Conservation (phyloP, 1,140 invertebrate genomes). For the Mizuhopecten yessoensis region DNA sequence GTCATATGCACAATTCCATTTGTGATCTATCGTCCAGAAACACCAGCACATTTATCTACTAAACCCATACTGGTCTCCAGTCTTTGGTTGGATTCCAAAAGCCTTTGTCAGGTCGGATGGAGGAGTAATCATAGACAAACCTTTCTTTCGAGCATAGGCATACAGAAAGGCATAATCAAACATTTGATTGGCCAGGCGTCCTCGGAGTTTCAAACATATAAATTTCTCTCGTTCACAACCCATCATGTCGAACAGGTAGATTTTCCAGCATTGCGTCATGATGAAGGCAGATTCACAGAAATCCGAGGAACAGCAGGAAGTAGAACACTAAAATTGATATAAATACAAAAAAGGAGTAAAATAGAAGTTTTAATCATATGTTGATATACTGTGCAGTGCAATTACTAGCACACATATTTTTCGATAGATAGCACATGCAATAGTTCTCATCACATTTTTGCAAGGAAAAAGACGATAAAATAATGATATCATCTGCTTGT, state of each 20-base stretch:
- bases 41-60: conserved; percentile 33
- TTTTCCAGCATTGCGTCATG: neutral
- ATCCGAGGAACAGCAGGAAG: neutral
- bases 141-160: conserved; percentile 43
- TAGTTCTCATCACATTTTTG: no score
- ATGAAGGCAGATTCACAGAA: neutral
- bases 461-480: no score
- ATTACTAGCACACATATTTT: no score
- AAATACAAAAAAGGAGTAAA: neutral
- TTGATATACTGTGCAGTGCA: no score
- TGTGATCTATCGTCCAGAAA: conserved; percentile 11
- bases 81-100: conserved; percentile 44
- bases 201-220: conserved; percentile 52
- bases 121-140: conserved; percentile 42
- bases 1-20: conserved; percentile 57
- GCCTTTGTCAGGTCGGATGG: neutral
- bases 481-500: no score
- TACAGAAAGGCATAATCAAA: conserved; percentile 59
- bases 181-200: conserved; percentile 54
- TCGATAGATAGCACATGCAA: no score
- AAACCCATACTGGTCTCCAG: conserved; percentile 42
- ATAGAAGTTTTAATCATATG: no score
- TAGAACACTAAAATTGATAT: neutral
- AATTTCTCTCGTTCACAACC: conserved; percentile 25
- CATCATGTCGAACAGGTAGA: neutral